Evolutionary conservation across 1,140 invertebrate genomes (phyloP), one percentile per base, ranked within the genome.

Genomic region (Nymphalis io): DNA sequence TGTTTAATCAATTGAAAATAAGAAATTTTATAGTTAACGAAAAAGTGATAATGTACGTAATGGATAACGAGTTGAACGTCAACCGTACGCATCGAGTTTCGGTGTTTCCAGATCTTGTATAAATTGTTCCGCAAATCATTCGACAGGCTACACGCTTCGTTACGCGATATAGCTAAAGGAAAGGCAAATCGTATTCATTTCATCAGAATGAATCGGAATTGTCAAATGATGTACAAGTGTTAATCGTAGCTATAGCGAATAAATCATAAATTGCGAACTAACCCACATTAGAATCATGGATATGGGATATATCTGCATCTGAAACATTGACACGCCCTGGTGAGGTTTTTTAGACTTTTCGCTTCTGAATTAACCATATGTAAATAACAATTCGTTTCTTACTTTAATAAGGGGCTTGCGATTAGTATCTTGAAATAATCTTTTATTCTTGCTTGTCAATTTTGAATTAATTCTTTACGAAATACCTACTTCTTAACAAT

Each of bases 211-310:
- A 33, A 33, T 33, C 6, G 1, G 5, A 33, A 55, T 27, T 13
- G 48, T 21, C 1, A 3, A n/a, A 6, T 27, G 15, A 23, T 55
- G 51, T n/a, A 55, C 10, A 55, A 55, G 51, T 55, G 51, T 55
- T 55, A 10, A 27, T 27, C 13, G 51, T 20, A 55, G 20, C 10
- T 27, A 4, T 23, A 12, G 20, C 0, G 44, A 48, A 51, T 51
- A 23, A 27, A 38, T 51, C n/a, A 55, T 62, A 27, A 62, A 48
- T 48, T 38, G 48, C n/a, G 11, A 42, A 33, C 39, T 62, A 62
- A 69, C 18, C 12, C 33, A 55, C 60, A 69, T 62, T 40, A 57
- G 21, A 42, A 61, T 61, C 48, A 61, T 62, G 65, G 58, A 13
- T 44, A 44, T 61, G 59, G 62, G 33, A 55, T 13, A 67, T 67